These are phyloP conservation scores for Turnix velox DNA, from an alignment of 2,113 vertebrate species.

Conservation along the genomic window DNA sequence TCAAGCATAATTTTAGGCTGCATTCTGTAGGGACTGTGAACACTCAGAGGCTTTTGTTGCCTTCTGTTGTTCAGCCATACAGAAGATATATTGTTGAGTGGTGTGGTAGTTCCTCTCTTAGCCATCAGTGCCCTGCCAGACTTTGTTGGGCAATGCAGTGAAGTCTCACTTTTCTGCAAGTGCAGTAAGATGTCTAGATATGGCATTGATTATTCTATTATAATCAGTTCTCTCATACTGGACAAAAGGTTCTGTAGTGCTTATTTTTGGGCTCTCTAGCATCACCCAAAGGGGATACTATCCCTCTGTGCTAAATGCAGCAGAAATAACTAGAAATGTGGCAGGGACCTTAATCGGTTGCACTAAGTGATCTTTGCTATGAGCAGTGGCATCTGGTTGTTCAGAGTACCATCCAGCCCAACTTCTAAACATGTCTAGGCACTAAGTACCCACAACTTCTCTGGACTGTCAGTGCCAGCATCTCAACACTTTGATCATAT, in stretches of 20 bases:
- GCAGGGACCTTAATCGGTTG: too few relatives aligned
- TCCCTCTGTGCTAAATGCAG: not conserved
- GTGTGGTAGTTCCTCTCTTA: not conserved
- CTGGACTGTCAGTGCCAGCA: not conserved
- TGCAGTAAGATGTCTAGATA: not conserved
- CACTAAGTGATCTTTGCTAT: too few relatives aligned
- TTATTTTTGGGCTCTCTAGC: too few relatives aligned
- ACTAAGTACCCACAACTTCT: rapidly evolving
- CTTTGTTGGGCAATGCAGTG: not conserved
- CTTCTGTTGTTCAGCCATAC: not conserved
- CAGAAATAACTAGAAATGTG: not conserved
- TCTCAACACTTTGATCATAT: rapidly evolving
- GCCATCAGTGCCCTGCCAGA: not conserved
- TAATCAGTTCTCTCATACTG: not conserved
- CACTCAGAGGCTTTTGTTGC: not conserved
- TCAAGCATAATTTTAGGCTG: not conserved
- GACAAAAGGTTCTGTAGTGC: too few relatives aligned
- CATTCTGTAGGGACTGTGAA: rapidly evolving
- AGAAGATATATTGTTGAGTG: not conserved
- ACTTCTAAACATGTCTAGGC: rapidly evolving
- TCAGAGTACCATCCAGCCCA: rapidly evolving
- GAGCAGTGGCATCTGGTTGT: not conserved
- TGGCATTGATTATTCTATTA: not conserved
- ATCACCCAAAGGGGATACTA: too few relatives aligned
- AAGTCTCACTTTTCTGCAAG: not conserved